Evolutionary conservation across 2,797 vertebrate species (phyloP).

Genomic region (Oreochromis grahami): DNA sequence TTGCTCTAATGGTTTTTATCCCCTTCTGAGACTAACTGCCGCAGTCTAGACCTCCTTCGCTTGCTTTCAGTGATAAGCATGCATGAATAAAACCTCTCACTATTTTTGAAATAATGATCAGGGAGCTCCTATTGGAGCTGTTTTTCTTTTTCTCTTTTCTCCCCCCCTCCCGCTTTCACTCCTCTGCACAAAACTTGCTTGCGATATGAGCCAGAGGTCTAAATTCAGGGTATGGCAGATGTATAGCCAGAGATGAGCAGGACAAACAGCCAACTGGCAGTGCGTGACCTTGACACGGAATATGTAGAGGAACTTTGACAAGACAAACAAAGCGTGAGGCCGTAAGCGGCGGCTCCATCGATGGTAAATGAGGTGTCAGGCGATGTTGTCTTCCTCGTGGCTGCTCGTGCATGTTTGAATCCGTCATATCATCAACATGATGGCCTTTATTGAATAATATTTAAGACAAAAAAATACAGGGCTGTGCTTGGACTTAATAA

Average conservation of each 20-base stretch:
- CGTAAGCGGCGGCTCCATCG: slow-evolving; percentile 25
- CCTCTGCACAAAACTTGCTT: slow-evolving; percentile 26
- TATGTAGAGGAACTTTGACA: slow-evolving; percentile 65
- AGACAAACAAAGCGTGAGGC: slow-evolving; percentile 67
- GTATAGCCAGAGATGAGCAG: slow-evolving; percentile 30
- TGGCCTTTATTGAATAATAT: slow-evolving; percentile 62
- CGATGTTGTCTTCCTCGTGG: slow-evolving; percentile 53
- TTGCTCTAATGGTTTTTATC: slow-evolving; percentile 45
- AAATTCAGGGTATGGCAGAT: slow-evolving; percentile 12
- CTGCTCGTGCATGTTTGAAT: slow-evolving; percentile 53
- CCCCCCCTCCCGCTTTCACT: not conserved
- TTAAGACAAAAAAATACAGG: slow-evolving; percentile 11
- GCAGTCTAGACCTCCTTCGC: slow-evolving; percentile 27
- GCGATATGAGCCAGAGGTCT: slow-evolving; percentile 22
- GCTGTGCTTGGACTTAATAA: slow-evolving; percentile 15
- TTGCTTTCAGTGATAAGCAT: slow-evolving; percentile 43
- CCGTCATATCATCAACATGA: slow-evolving; percentile 54
- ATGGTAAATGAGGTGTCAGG: slow-evolving; percentile 65
- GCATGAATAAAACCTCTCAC: slow-evolving; percentile 48
- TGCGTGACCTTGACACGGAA: slow-evolving; percentile 62
- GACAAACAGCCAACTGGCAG: slow-evolving; percentile 49
- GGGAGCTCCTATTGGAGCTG: slow-evolving; percentile 5
- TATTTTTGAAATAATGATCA: slow-evolving; percentile 54
- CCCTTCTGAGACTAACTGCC: slow-evolving; percentile 45
- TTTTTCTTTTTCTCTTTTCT: not conserved